A percentile compares a stretch with the other conserved stretches of the same genome.
phyloP scores from a whole-genome alignment of 2,113 vertebrate species.

The Pedionomus torquatus region DNA sequence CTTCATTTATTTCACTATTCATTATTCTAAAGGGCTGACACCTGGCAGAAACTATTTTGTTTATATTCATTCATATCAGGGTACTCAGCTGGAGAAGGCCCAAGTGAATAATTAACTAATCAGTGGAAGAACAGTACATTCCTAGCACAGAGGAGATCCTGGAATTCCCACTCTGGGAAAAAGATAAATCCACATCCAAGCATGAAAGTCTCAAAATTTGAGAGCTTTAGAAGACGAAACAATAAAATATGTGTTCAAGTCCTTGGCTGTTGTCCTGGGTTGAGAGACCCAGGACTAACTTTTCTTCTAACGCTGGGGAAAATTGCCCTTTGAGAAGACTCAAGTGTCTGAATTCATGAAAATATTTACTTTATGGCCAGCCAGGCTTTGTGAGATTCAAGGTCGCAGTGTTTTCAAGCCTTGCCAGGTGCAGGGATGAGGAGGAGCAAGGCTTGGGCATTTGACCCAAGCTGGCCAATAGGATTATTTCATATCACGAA shows the following conservation, averaged over 20 bases:
- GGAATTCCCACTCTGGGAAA: not conserved
- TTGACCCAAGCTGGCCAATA: too few relatives aligned
- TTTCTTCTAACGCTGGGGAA: too few relatives aligned
- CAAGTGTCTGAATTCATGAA: too few relatives aligned
- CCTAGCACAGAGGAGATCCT: not conserved
- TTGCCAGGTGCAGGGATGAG: too few relatives aligned
- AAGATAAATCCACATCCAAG: not conserved
- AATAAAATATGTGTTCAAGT: not conserved
- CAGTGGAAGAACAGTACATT: not conserved
- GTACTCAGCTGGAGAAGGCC: conserved; percentile 28
- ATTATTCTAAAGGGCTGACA: conserved; percentile 21
- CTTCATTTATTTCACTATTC: conserved; percentile 36
- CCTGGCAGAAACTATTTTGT: conserved; percentile 35
- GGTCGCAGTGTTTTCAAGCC: too few relatives aligned
- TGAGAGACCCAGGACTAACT: too few relatives aligned
- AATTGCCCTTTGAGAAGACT: too few relatives aligned
- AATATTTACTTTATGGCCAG: too few relatives aligned
- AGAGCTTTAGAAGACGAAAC: not conserved
- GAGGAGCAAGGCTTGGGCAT: too few relatives aligned
- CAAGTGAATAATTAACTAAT: conserved; percentile 54
- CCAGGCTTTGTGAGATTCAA: too few relatives aligned
- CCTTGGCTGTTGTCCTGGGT: not conserved
- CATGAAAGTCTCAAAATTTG: fast-evolving
- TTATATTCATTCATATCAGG: not conserved
- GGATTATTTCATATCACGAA: too few relatives aligned